Base-by-base conservation (phyloP, 2,113 vertebrate genomes). In the Rhegmatorhina hoffmannsi region DNA sequence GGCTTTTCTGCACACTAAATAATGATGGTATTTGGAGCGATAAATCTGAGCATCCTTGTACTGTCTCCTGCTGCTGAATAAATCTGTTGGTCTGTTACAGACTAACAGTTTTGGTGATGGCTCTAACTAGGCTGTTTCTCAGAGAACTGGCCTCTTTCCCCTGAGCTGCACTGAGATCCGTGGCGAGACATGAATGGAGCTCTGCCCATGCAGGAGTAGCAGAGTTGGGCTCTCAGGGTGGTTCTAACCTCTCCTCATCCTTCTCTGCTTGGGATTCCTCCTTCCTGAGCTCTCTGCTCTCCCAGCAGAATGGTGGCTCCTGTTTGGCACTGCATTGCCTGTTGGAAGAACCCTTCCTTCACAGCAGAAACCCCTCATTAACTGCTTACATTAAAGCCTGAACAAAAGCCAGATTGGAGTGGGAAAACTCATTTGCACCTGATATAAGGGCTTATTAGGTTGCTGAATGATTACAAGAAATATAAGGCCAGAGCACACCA, bases 341-440 rank as follows among this genome's bases (percentile, higher is more conserved):
- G 46, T 76, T 95, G 94, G 89, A 95, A 38, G 46, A 50, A 62
- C 59, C 59, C 85, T 97, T 91, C 96, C 84, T 94, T 74, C 18
- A 33, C 88, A 36, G 58, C 53, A 96, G 94, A 89, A 94, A 97
- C 89, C 62, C 46, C 96, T 97, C 93, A 95, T 98, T 98, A 97
- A 67, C 94, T 91, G 68, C 94, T 91, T 92, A 60, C 87, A 91
- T 96, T 92, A 95, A 97, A 96, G 95, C 89, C 90, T 88, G 89
- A 66, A 96, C 34, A 59, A 97, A 97, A 96, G 81, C 90, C 94
- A 92, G 93, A 96, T 19, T 96, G 89, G 93, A 92, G 94, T 94
- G 94, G 90, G 94, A 96, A 98, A 97, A 96, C 85, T 98, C 96
- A 97, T 98, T 97, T 98, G 92, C 96, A 96, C 97, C 96, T 96